Percentiles rank a stretch among this genome's conserved stretches.
phyloP scores from a whole-genome alignment of 2,113 vertebrate genomes.

The Corvus hawaiiensis region DNA sequence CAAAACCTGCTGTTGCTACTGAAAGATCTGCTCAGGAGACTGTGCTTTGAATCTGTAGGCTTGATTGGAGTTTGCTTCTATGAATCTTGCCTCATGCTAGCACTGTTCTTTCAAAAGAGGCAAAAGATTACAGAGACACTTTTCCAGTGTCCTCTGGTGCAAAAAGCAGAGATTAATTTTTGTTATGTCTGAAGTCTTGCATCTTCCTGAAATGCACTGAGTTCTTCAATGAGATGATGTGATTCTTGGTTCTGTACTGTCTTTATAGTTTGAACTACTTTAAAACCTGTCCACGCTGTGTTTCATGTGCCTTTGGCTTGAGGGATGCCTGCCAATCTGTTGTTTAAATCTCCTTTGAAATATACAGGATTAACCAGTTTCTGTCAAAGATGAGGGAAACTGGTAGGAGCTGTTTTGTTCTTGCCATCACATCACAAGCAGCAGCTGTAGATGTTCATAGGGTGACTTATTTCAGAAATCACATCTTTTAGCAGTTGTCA shows the following conservation, averaged over 20 bases:
- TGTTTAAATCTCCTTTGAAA: background rate
- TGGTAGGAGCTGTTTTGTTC: background rate
- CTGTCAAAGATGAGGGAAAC: background rate
- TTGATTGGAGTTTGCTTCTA: background rate
- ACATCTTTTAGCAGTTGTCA: background rate
- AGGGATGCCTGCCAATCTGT: background rate
- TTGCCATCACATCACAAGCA: background rate
- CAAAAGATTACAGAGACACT: background rate
- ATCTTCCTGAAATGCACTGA: background rate
- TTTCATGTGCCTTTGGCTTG: background rate
- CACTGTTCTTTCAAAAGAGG: background rate
- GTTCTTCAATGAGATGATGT: background rate
- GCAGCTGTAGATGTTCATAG: background rate
- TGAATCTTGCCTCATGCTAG: background rate
- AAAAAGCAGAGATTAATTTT: background rate
- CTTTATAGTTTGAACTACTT: background rate
- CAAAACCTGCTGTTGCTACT: background rate
- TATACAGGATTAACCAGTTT: background rate
- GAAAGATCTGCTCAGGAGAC: background rate
- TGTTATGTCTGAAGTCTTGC: background rate
- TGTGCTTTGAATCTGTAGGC: background rate
- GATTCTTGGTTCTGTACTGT: background rate
- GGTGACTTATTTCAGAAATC: background rate
- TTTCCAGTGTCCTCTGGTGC: background rate
- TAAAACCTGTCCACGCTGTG: rapidly evolving